These are phyloP conservation scores for Perognathus longimembris DNA, from an alignment of 2,113 vertebrate genomes.

Conservation along the genomic window DNA sequence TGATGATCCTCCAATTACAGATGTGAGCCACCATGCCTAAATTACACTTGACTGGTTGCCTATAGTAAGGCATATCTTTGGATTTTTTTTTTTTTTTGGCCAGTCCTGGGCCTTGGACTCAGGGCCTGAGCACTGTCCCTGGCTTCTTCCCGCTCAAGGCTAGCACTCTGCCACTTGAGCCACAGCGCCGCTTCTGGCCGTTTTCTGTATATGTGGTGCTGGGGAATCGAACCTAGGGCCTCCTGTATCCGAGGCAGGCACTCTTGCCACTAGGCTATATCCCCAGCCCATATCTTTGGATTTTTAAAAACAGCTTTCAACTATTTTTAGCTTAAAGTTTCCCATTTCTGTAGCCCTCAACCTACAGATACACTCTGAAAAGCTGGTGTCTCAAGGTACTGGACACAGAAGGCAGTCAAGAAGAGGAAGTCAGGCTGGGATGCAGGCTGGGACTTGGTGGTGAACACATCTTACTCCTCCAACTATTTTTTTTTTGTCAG, in stretches of 20 bases:
- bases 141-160: no score
- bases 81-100: not conserved
- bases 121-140: not conserved
- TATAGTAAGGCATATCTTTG: not conserved
- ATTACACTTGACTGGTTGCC: not conserved
- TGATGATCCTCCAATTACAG: not conserved
- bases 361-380: not conserved
- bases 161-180: no score
- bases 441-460: not conserved
- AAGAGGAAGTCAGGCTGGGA: not conserved
- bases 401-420: not conserved
- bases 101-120: not conserved
- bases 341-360: not conserved
- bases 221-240: no score
- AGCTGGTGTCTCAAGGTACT: no score
- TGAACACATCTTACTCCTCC: not conserved
- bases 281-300: not conserved
- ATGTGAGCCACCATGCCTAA: not conserved
- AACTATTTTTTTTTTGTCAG: no score
- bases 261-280: no score
- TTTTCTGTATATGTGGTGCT: not conserved
- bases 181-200: no score
- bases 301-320: not conserved
- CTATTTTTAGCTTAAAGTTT: constrained; percentile 40
- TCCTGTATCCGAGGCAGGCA: no score